Evolutionary conservation across 2,888 invertebrate genomes (phyloP).

Genomic region (Nemotelus pantherinus): DNA sequence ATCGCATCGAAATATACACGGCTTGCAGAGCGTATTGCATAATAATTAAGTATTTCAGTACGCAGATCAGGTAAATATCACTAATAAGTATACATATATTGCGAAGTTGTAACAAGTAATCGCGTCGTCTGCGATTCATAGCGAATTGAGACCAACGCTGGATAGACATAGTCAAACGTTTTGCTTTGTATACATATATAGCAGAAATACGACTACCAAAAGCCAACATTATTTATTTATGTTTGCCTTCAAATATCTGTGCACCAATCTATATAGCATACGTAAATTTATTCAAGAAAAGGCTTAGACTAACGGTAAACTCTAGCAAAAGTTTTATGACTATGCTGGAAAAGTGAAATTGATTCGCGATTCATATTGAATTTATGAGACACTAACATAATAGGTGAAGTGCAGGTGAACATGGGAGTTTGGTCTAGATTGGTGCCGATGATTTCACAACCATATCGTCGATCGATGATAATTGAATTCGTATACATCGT

Average conservation of each 20-base stretch:
- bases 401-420: neutral
- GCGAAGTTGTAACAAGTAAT: constrained; percentile 9
- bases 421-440: neutral
- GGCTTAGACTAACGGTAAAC: too few species aligned
- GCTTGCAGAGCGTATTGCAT: constrained; percentile 28
- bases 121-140: neutral
- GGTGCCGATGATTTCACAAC: too few species aligned
- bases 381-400: neutral
- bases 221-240: too few species aligned
- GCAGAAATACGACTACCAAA: too few species aligned
- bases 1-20: neutral
- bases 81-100: constrained; percentile 15
- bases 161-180: too few species aligned
- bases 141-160: neutral
- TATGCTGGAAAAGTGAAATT: neutral
- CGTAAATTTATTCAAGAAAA: too few species aligned
- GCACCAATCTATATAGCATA: too few species aligned
- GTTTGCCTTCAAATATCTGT: too few species aligned
- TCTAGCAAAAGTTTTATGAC: neutral
- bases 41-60: constrained; percentile 30
- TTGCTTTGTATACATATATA: too few species aligned
- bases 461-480: too few species aligned
- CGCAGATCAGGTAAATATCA: constrained; percentile 32
- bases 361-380: neutral
- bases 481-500: too few species aligned